These are phyloP conservation scores for Mormyrus lacerda DNA, from an alignment of 2,113 vertebrate genomes.

Conservation along the genomic window DNA sequence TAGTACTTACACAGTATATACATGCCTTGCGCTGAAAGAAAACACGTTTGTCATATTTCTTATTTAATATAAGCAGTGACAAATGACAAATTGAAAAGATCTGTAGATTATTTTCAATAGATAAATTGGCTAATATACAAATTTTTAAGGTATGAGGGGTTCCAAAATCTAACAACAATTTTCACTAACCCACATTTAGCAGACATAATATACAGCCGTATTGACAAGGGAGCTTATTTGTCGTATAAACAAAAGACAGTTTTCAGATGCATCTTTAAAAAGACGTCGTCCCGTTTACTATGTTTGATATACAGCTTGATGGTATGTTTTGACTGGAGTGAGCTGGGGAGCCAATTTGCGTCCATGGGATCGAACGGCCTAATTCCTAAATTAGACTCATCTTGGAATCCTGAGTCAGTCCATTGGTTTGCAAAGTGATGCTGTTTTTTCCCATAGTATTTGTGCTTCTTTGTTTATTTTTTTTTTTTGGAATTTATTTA, in stretches of 20 bases:
- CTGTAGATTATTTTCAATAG: slow-evolving; percentile 38
- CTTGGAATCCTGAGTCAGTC: slow-evolving; percentile 73
- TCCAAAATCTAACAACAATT: slow-evolving; percentile 63
- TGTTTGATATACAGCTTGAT: slow-evolving; percentile 16
- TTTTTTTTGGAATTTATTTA: slow-evolving; percentile 40
- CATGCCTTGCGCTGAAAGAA: slow-evolving; percentile 57
- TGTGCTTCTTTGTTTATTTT: slow-evolving; percentile 75
- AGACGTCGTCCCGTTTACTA: slow-evolving; percentile 33
- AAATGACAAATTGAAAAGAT: slow-evolving; percentile 37
- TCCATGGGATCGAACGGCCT: slow-evolving; percentile 26
- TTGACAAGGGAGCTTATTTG: slow-evolving; percentile 49
- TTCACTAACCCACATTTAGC: slow-evolving; percentile 70
- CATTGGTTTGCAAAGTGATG: slow-evolving; percentile 79
- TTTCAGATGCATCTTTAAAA: slow-evolving; percentile 38
- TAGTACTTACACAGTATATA: slow-evolving; percentile 64
- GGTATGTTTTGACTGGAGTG: slow-evolving; percentile 25
- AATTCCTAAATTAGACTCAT: slow-evolving; percentile 17
- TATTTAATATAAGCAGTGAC: slow-evolving; percentile 41
- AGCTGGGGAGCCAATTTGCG: slow-evolving; percentile 35
- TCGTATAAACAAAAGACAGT: slow-evolving; percentile 42
- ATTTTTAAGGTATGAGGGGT: slow-evolving; percentile 58
- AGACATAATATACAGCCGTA: slow-evolving; percentile 67
- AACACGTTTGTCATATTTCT: slow-evolving; percentile 39
- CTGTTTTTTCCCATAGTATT: slow-evolving; percentile 69
- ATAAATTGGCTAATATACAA: slow-evolving; percentile 66